Percentiles rank a stretch among this genome's conserved stretches.
Conservation (phyloP, 2,113 vertebrate genomes). For the Entelurus aequoreus region DNA sequence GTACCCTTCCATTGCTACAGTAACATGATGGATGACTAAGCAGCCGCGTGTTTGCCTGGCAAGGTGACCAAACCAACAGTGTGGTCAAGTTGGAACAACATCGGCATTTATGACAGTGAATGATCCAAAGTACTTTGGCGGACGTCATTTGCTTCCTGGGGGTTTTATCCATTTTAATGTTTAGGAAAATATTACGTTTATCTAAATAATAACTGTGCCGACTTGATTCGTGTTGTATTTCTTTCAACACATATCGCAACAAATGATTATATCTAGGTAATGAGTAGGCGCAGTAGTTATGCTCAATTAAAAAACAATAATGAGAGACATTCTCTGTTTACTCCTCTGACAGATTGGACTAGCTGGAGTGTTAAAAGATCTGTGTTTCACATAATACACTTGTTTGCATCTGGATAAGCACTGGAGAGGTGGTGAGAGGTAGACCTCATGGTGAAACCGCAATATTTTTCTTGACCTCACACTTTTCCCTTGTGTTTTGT, state of each 20-base stretch:
- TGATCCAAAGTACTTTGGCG: background rate
- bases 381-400: conserved; percentile 55
- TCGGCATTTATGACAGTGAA: background rate
- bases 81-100: conserved; percentile 7
- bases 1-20: conserved; percentile 12
- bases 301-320: background rate
- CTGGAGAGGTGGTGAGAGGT: conserved; percentile 36
- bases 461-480: conserved; percentile 13
- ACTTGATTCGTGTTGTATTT: background rate
- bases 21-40: conserved; percentile 22
- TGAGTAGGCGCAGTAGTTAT: too few species aligned
- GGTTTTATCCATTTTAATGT: background rate
- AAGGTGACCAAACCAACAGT: conserved; percentile 10
- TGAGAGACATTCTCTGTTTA: background rate
- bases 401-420: conserved; percentile 63
- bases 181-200: background rate
- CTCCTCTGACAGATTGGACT: background rate
- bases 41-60: conserved; percentile 9
- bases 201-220: background rate
- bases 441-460: background rate
- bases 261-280: too few species aligned
- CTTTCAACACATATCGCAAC: background rate
- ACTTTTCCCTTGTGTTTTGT: conserved; percentile 7
- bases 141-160: background rate
- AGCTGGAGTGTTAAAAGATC: conserved; percentile 25